Percentiles rank a stretch among this genome's conserved stretches.
These are phyloP conservation scores for Apamea anceps DNA, from an alignment of 2,888 invertebrate species.

Conservation along the genomic window DNA sequence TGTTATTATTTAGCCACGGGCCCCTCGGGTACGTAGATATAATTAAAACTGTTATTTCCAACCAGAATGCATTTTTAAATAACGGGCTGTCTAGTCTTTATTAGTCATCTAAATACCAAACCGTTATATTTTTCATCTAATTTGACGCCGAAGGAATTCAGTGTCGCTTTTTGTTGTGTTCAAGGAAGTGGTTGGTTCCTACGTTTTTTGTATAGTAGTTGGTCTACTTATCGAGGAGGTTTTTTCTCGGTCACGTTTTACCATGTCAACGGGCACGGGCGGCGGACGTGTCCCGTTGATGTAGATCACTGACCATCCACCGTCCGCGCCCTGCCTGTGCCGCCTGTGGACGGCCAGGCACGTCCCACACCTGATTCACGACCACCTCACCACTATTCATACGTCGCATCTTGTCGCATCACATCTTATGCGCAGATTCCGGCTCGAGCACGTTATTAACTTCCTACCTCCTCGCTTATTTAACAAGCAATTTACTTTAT, in stretches of 20 bases:
- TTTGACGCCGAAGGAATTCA: constrained; percentile 52
- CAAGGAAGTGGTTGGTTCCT: constrained; percentile 55
- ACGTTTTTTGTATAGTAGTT: constrained; percentile 42
- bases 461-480: constrained; percentile 34
- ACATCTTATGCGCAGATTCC: constrained; percentile 31
- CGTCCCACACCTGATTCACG: constrained; percentile 53
- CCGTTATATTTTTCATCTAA: constrained; percentile 42
- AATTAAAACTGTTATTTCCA: constrained; percentile 50
- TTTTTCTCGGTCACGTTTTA: constrained; percentile 74
- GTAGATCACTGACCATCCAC: constrained; percentile 61
- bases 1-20: too few relatives aligned
- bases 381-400: constrained; percentile 33
- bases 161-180: constrained; percentile 39
- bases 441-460: constrained; percentile 22
- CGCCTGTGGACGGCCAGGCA: constrained; percentile 53
- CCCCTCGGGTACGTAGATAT: constrained; percentile 21
- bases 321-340: constrained; percentile 44
- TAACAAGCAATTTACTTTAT: constrained; percentile 41
- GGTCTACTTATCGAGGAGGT: constrained; percentile 34
- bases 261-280: constrained; percentile 59
- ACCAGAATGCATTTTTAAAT: constrained; percentile 44
- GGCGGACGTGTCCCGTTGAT: constrained; percentile 60
- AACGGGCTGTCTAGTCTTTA: constrained; percentile 47
- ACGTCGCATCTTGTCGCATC: constrained; percentile 16
- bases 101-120: constrained; percentile 35